Percentiles rank a stretch among this genome's conserved stretches.
Conservation (phyloP, 2,113 vertebrate species). For the Archocentrus centrarchus region DNA sequence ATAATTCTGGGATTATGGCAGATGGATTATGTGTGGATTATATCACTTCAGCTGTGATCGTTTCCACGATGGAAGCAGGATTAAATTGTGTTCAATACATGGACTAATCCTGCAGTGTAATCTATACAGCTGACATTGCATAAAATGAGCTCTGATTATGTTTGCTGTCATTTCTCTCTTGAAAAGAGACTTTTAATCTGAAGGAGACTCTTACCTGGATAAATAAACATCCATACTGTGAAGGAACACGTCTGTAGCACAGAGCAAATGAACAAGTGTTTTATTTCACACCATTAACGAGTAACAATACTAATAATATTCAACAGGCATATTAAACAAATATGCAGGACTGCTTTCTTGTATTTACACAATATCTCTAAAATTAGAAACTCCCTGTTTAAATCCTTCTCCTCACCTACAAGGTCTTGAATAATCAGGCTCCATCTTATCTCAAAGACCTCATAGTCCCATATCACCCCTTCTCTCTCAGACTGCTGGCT, state of each 20-base stretch:
- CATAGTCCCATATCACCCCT: too few species aligned
- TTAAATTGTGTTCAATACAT: constrained; percentile 37
- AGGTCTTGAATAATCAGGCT: too few species aligned
- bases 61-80: constrained; percentile 24
- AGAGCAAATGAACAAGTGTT: too few species aligned
- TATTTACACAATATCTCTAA: too few species aligned
- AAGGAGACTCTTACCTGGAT: not conserved
- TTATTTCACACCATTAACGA: too few species aligned
- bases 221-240: not conserved
- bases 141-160: not conserved
- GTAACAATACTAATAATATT: too few species aligned
- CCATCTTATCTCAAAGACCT: too few species aligned
- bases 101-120: constrained; percentile 54
- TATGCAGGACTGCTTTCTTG: too few species aligned
- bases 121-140: constrained; percentile 13
- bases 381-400: too few species aligned
- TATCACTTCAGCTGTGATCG: constrained; percentile 33
- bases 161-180: not conserved
- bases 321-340: too few species aligned
- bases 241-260: not conserved
- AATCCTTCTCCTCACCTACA: too few species aligned
- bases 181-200: not conserved
- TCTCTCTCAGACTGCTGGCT: too few species aligned
- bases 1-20: constrained; percentile 40
- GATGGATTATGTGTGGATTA: constrained; percentile 52